Conservation (phyloP, 2,888 invertebrate species). For the Heliconius ethilla region DNA sequence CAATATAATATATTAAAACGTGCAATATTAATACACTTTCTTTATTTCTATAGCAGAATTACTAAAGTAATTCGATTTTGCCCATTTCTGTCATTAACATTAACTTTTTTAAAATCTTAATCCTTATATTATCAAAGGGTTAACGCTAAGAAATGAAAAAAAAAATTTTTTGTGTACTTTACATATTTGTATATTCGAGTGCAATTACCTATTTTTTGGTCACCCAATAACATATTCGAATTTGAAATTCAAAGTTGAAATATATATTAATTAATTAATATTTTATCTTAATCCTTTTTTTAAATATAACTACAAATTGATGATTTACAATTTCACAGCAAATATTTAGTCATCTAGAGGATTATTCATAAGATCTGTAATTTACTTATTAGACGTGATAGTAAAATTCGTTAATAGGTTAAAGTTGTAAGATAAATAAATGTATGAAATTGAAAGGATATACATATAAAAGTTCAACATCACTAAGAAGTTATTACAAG, state of each 20-base stretch:
- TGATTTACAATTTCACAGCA: conserved; percentile 17
- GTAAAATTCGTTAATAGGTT: neutral
- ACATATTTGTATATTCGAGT: no score
- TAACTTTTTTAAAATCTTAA: neutral
- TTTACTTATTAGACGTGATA: neutral
- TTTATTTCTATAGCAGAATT: neutral
- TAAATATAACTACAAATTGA: conserved; percentile 14
- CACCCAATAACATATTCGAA: no score
- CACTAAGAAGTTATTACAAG: neutral
- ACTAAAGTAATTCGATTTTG: neutral
- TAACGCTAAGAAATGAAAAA: neutral
- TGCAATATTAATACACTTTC: neutral
- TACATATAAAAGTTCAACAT: neutral
- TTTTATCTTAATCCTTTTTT: neutral
- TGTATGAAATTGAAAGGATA: no score
- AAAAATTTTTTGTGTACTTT: no score
- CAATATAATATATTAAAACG: neutral
- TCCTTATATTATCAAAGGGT: neutral
- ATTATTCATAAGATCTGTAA: conserved; percentile 21
- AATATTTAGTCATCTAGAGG: conserved; percentile 22
- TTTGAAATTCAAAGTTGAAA: neutral
- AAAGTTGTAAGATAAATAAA: neutral
- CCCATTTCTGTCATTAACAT: neutral
- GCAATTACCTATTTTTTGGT: no score
- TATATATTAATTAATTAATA: neutral